phyloP scores from a whole-genome alignment of 2,888 invertebrate genomes.

The Drosophila multiciliata region DNA sequence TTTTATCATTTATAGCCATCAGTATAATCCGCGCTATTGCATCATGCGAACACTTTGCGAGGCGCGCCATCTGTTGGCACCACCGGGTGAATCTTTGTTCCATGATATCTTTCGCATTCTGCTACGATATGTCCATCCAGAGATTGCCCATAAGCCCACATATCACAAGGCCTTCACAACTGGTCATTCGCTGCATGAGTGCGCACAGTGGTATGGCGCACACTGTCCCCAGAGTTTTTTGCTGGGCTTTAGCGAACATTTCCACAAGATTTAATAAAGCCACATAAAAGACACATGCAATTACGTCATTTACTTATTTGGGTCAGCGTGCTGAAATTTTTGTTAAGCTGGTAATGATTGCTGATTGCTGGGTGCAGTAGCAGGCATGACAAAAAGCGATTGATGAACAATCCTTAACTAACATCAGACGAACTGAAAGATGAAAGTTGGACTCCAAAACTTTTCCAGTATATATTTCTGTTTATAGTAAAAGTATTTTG shows the following conservation, averaged over 20 bases:
- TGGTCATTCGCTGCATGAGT: conserved; percentile 71
- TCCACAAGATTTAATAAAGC: conserved; percentile 57
- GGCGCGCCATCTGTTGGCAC: conserved; percentile 86
- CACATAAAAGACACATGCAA: conserved; percentile 20
- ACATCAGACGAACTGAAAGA: not conserved
- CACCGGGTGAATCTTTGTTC: conserved; percentile 88
- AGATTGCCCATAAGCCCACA: conserved; percentile 67
- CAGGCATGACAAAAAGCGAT: not conserved
- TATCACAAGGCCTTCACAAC: conserved; percentile 66
- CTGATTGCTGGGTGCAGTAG: not conserved
- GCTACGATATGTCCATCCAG: conserved; percentile 86
- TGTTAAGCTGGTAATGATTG: not conserved
- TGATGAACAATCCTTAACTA: not conserved
- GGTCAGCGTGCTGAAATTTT: conserved; percentile 9
- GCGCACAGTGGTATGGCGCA: conserved; percentile 76
- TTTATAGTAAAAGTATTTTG: not conserved
- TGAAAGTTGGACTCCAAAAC: not conserved
- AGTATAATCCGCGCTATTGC: conserved; percentile 85
- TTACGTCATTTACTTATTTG: conserved; percentile 7
- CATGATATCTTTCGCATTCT: conserved; percentile 88
- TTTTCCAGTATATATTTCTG: not conserved
- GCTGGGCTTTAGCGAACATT: conserved; percentile 65
- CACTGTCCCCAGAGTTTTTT: conserved; percentile 82
- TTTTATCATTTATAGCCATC: conserved; percentile 58
- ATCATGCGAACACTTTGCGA: conserved; percentile 90